Base-by-base conservation (phyloP, 2,888 invertebrate species). In the Mechanitis messenoides region DNA sequence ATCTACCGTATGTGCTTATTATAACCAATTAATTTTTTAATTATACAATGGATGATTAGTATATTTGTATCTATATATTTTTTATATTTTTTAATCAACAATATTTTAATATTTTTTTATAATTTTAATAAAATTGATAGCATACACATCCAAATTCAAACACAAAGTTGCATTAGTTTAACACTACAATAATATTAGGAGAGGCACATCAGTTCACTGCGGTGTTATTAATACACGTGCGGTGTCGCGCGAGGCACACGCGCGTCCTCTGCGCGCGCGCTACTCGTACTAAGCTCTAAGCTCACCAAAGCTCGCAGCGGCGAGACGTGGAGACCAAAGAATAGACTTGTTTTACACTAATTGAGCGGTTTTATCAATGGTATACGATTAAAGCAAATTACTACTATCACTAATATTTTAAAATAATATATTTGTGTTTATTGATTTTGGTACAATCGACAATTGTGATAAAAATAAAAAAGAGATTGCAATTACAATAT, bases 201-300 rank as follows among this genome's bases (percentile, higher is more conserved):
- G 67, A 66, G 70, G 70, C 61, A 65, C 62, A 59, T 11, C 11
- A 59, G 46, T 3, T 54, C 63, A 67, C 65, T 65, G 68, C 69
- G 67, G 71, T 55, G 53, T 50, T 50, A 31, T 31, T 50, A 28
- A 55, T 33, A 60, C 55, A 57, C 64, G 59, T 62, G 60, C 61
- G 63, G 59, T 58, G 58, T 59, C 58, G 50, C 64, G 61, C 46
- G 59, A 63, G 9, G 9, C 38, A 72, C 73, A 78, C 86, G 85
- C 82, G 86, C 79, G 75, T 68, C 69, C 77, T 73, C 76, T 82
- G 86, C 88, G 87, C 88, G 81, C 75, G 87, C 87, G 87, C 80
- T 78, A 73, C 75, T 74, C 74, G 78, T 77, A 88, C 88, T 87
- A 85, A 86, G 75, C 79, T 77, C 76, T 83, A 85, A 86, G 85